A percentile compares a stretch with the other conserved stretches of the same genome.
Evolutionary conservation across 2,888 invertebrate species (phyloP).

Genomic region (Drosophila seclusa): DNA sequence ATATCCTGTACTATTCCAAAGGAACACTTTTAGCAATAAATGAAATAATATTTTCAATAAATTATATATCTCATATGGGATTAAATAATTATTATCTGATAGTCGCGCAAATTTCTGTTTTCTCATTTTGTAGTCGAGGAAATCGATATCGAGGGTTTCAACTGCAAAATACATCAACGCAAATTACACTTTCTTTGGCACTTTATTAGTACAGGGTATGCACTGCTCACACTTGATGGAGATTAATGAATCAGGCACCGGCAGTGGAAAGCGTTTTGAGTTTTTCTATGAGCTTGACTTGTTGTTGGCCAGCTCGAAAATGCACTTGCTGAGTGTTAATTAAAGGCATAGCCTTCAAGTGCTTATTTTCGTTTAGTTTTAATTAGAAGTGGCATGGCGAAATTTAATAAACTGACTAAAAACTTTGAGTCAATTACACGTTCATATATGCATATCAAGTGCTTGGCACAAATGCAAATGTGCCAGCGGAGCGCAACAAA

Average conservation of each 20-base stretch:
- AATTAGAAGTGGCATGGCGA: conserved; percentile 9
- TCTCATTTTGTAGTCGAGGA: neutral
- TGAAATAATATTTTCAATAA: neutral
- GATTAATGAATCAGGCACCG: conserved; percentile 60
- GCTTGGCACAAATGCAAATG: conserved; percentile 50
- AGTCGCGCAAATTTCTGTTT: neutral
- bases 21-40: rapidly evolving
- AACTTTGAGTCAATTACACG: conserved; percentile 24
- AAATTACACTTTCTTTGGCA: neutral
- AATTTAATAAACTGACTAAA: conserved; percentile 44
- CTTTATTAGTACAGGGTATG: neutral
- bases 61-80: neutral
- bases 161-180: neutral
- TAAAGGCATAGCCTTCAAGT: conserved; percentile 32
- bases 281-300: conserved; percentile 16
- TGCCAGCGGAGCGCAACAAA: conserved; percentile 24
- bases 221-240: conserved; percentile 50
- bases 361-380: conserved; percentile 8
- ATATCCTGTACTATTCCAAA: neutral
- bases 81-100: neutral
- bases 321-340: conserved; percentile 41
- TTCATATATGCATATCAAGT: conserved; percentile 35
- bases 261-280: neutral
- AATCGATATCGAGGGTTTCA: neutral
- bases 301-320: conserved; percentile 24